A percentile compares a stretch with the other conserved stretches of the same genome.
phyloP scores from a whole-genome alignment of 1,140 invertebrate genomes.

The Artemia franciscana region DNA sequence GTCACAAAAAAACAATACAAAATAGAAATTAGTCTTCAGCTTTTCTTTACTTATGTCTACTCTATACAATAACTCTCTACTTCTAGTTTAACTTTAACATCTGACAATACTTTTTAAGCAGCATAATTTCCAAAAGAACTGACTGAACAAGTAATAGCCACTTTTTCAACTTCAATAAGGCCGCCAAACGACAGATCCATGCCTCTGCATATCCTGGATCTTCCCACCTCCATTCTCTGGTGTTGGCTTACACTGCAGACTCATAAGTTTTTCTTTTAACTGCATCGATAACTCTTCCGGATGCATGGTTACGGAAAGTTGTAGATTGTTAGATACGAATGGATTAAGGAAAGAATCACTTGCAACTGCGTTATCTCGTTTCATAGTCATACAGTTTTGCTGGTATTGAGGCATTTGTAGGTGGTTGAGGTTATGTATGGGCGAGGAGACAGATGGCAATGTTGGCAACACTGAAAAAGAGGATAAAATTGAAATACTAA shows the following conservation, averaged over 20 bases:
- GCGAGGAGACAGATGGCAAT: neutral
- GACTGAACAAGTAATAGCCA: no score
- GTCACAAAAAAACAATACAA: no score
- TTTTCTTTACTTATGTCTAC: no score
- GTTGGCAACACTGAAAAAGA: no score
- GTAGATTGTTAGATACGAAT: neutral
- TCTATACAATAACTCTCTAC: no score
- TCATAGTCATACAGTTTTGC: neutral
- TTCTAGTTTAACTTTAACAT: no score
- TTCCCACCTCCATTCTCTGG: neutral
- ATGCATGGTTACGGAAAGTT: neutral
- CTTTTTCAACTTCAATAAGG: neutral
- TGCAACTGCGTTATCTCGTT: neutral
- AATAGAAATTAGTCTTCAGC: no score
- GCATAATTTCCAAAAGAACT: no score
- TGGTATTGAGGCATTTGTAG: neutral
- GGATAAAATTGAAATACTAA: no score
- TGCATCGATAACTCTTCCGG: neutral
- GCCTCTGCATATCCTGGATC: neutral
- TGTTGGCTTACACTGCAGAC: neutral
- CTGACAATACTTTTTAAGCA: no score
- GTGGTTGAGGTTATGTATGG: neutral
- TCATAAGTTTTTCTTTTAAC: neutral
- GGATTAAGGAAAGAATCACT: neutral
- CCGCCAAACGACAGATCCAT: neutral